Conservation (phyloP, 2,797 vertebrate species). For the Lithobates sylvaticus region DNA sequence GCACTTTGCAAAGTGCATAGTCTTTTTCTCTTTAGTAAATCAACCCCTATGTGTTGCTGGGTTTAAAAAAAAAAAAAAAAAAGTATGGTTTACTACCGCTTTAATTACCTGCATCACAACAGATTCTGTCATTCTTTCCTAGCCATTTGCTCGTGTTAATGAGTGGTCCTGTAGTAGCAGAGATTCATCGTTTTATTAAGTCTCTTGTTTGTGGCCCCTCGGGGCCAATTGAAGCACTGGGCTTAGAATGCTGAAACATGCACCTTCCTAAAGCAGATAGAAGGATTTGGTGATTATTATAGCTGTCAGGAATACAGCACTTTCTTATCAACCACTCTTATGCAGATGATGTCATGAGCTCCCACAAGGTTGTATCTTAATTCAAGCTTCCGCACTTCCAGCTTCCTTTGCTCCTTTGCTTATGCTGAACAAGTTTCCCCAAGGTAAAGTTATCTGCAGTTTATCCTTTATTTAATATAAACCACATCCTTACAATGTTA, state of each 20-base stretch:
- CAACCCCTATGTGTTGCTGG: too few species aligned
- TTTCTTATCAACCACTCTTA: conserved; percentile 18
- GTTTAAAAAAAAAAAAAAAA: too few species aligned
- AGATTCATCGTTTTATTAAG: conserved; percentile 1
- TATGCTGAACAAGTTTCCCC: conserved; percentile 12
- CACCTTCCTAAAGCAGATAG: neutral
- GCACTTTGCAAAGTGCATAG: too few species aligned
- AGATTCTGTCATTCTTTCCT: neutral
- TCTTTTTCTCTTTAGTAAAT: too few species aligned
- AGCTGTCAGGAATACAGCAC: conserved; percentile 24
- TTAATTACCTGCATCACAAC: neutral
- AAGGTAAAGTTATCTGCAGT: conserved; percentile 49
- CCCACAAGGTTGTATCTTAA: conserved; percentile 41
- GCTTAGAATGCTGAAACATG: conserved; percentile 39
- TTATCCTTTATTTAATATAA: conserved; percentile 22
- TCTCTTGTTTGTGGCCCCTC: conserved; percentile 12
- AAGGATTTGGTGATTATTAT: conserved; percentile 28
- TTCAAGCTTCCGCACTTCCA: conserved; percentile 33
- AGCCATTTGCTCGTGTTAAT: conserved; percentile 1
- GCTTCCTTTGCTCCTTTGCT: conserved; percentile 34
- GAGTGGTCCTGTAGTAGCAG: neutral
- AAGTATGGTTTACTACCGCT: too few species aligned
- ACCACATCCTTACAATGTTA: neutral
- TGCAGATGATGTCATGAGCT: conserved; percentile 47
- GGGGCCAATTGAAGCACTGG: conserved; percentile 6